Conservation (phyloP, 2,797 vertebrate species). For the Lagocephalus sceleratus region DNA sequence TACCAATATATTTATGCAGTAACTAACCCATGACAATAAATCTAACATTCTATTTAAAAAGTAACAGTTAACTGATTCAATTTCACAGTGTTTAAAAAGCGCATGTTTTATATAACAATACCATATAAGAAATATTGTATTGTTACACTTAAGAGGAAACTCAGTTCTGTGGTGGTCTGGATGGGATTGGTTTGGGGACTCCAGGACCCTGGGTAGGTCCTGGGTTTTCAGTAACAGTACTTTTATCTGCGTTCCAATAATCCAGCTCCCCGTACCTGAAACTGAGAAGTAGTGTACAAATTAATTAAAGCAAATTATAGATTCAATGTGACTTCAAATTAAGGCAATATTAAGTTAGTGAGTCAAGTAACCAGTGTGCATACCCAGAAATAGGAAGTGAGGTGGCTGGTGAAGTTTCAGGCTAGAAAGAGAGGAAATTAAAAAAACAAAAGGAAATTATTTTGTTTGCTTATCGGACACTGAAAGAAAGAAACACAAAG, state of each 20-base stretch:
- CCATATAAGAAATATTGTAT: too few relatives aligned
- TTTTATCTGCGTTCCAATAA: slow-evolving; percentile 39
- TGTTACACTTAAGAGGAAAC: slow-evolving; percentile 2
- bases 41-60: too few relatives aligned
- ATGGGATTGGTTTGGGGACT: slow-evolving; percentile 67
- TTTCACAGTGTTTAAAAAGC: neutral
- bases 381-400: slow-evolving; percentile 54
- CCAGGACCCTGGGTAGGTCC: slow-evolving; percentile 70
- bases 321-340: too few relatives aligned
- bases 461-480: neutral
- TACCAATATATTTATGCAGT: neutral
- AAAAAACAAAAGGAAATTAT: neutral
- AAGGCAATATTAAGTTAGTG: too few relatives aligned
- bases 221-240: neutral
- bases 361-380: slow-evolving; percentile 1
- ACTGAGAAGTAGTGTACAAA: slow-evolving; percentile 15
- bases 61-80: too few relatives aligned
- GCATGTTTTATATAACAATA: too few relatives aligned
- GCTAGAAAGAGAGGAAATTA: slow-evolving; percentile 40
- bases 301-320: neutral
- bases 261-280: slow-evolving; percentile 63
- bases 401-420: slow-evolving; percentile 21
- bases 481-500: neutral
- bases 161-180: slow-evolving; percentile 6
- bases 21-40: too few relatives aligned